phyloP scores from a whole-genome alignment of 2,797 vertebrate genomes.

The Lagodon rhomboides region DNA sequence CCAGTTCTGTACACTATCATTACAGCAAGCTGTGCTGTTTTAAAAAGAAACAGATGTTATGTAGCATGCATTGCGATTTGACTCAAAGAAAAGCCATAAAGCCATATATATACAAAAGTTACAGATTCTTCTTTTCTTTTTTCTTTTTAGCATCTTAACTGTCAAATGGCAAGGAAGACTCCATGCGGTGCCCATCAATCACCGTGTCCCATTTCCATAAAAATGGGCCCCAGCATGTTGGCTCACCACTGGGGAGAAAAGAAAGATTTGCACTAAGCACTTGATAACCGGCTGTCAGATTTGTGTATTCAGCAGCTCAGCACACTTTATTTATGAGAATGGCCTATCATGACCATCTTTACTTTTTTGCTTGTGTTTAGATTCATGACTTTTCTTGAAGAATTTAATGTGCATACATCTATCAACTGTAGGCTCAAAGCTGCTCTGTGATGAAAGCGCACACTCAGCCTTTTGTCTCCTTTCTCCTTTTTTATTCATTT shows the following conservation, averaged over 20 bases:
- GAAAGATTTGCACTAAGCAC: neutral
- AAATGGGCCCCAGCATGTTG: slow-evolving; percentile 15
- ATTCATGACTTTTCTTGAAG: slow-evolving; percentile 11
- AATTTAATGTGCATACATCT: slow-evolving; percentile 12
- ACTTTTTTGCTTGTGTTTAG: slow-evolving; percentile 38
- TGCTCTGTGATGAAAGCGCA: slow-evolving; percentile 11
- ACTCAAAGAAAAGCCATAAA: slow-evolving; percentile 24
- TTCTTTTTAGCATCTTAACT: slow-evolving; percentile 2
- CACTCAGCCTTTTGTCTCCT: slow-evolving; percentile 19
- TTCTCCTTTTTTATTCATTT: neutral
- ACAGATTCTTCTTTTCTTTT: neutral
- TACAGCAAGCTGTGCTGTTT: slow-evolving; percentile 29
- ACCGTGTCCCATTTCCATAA: slow-evolving; percentile 13
- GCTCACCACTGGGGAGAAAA: slow-evolving; percentile 16
- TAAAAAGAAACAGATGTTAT: slow-evolving; percentile 45
- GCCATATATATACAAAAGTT: neutral
- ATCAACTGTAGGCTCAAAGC: slow-evolving; percentile 4
- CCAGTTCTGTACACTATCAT: slow-evolving; percentile 44
- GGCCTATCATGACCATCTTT: slow-evolving; percentile 7
- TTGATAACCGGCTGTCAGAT: slow-evolving; percentile 29
- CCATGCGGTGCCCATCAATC: slow-evolving; percentile 2
- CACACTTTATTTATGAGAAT: slow-evolving; percentile 1
- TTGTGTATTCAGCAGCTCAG: slow-evolving; percentile 4
- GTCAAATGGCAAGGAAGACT: slow-evolving; percentile 24
- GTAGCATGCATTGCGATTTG: slow-evolving; percentile 31